Evolutionary conservation across 2,888 invertebrate species (phyloP), one percentile per base, ranked within the genome.

Genomic region (Xestia ashworthii): DNA sequence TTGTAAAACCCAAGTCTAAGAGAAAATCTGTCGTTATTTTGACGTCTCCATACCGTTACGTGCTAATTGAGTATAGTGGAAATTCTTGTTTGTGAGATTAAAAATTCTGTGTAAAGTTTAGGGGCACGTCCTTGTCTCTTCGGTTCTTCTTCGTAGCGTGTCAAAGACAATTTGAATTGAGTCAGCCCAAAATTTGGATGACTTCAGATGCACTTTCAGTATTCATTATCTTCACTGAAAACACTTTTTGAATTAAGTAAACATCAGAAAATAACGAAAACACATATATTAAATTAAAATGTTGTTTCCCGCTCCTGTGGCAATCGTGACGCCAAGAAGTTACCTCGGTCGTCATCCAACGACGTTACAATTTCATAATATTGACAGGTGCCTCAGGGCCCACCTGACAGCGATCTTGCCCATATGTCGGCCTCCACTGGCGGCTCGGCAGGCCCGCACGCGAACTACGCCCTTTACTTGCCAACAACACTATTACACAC

Each of bases 371-470:
- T 83, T 86, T 87, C 87, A 89, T 87, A 88, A 91, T 90, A 92
- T 90, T 93, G 93, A 94, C 96, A 95, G 96, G 94, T 96, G 96
- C 92, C 93, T 83, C 86, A 80, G 84, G 87, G 87, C 89, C 93
- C 96, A 96, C 93, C 95, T 96, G 96, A 96, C 96, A 94, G 93
- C 94, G 93, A 94, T 93, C 93, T 91, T 92, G 94, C 90, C 95
- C 96, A 96, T 95, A 95, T 96, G 96, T 93, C 94, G 93, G 86
- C 86, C 86, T 85, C 84, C 83, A 76, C 83, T 87, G 83, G 80
- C 87, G 85, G 88, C 88, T 86, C 81, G 73, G 83, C 80, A 82
- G 82, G 78, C 84, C 80, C 87, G 87, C 95, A 95, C 95, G 95
- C 95, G 89, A 94, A 89, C 91, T 86, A 86, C 90, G 88, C 88